These are phyloP conservation scores for Eclectus roratus DNA, from an alignment of 2,113 vertebrate genomes.

Conservation along the genomic window DNA sequence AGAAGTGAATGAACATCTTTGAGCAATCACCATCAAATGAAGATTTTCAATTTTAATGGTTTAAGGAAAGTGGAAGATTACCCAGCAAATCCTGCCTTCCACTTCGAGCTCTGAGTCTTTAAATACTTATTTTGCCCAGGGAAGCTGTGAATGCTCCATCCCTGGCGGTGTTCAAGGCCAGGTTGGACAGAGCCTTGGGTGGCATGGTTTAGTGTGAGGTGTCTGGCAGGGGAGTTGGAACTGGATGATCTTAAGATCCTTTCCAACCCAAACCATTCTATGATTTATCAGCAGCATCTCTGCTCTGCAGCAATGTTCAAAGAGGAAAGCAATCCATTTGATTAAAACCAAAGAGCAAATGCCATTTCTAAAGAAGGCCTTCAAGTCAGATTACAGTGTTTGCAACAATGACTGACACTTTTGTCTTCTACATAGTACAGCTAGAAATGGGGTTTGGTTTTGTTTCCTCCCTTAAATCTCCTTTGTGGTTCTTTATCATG, in stretches of 20 bases:
- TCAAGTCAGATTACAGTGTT: neutral
- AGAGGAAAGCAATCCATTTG: neutral
- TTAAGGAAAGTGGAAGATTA: conserved; percentile 38
- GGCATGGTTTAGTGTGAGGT: too few species aligned
- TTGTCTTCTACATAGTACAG: neutral
- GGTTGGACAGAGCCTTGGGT: too few species aligned
- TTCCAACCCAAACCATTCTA: too few species aligned
- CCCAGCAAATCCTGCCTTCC: conserved; percentile 41
- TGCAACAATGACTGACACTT: neutral
- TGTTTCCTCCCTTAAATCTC: neutral
- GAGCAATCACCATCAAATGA: conserved; percentile 26
- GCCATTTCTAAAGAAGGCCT: neutral
- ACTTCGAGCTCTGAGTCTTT: neutral
- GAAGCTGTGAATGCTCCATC: too few species aligned
- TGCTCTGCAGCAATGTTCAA: neutral
- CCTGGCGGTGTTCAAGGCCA: too few species aligned
- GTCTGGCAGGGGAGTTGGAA: too few species aligned
- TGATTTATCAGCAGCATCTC: conserved; percentile 11
- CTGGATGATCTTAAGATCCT: too few species aligned
- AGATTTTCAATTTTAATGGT: conserved; percentile 30
- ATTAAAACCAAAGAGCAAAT: neutral
- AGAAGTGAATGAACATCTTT: neutral
- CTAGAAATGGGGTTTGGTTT: neutral
- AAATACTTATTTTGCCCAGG: neutral
- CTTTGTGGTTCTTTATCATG: neutral